These are phyloP conservation scores for Grapholita molesta DNA, from an alignment of 1,140 invertebrate species.

Conservation along the genomic window DNA sequence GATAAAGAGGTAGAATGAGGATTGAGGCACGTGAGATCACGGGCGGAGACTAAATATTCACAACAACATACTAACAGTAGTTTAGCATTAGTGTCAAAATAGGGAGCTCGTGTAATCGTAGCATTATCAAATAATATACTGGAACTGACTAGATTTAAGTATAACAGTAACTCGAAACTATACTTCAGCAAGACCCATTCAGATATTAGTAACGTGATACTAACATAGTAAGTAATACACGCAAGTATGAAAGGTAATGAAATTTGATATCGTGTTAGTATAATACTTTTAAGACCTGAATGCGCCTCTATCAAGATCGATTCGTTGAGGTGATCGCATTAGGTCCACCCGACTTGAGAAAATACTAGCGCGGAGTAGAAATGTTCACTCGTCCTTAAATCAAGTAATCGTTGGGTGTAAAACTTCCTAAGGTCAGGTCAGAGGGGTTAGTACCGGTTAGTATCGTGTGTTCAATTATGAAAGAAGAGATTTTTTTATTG, in stretches of 20 bases:
- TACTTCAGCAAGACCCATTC: neutral
- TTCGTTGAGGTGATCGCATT: neutral
- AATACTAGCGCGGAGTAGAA: neutral
- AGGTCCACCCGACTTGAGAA: neutral
- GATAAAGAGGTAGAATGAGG: no score
- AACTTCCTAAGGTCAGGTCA: neutral
- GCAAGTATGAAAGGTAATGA: no score
- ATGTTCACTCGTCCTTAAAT: neutral
- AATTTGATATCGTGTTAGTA: neutral
- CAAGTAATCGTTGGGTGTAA: neutral
- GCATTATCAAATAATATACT: neutral
- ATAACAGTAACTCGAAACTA: neutral
- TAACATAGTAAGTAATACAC: no score
- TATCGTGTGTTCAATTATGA: no score
- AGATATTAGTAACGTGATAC: neutral
- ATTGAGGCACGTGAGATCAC: no score
- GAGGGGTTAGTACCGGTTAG: neutral
- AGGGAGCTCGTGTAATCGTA: neutral
- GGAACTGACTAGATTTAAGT: neutral
- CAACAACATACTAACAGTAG: neutral
- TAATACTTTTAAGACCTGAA: neutral
- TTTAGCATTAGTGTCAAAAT: no score
- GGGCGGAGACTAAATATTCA: no score
- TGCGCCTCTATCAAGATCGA: neutral
- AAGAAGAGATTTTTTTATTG: no score